Base-by-base conservation (phyloP, 1,140 invertebrate genomes). In the Drosophila arawakana region DNA sequence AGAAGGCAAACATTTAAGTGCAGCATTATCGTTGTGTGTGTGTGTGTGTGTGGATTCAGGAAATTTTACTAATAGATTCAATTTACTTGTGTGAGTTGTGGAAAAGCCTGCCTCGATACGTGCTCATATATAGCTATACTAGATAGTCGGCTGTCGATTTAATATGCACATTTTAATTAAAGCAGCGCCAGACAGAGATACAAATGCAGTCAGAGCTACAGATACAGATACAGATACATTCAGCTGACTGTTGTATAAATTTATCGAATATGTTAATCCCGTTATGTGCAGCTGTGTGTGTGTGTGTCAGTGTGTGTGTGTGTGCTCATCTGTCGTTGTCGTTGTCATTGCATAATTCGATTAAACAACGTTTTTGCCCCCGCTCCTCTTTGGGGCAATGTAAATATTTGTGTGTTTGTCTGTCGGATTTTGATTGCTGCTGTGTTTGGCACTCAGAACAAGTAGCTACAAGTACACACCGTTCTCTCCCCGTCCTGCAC, bases 91-190 rank as follows among this genome's bases (percentile, higher is more conserved):
- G 25, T 41, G 15, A 49, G 44, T 81, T 55, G 54, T 61, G 44
- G 55, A 69, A 76, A 37, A 46, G 79, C 76, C 73, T 82, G 57
- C 76, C 60, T 50, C 41, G 70, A 52, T 65, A 52, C 55, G 11
- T 50, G 11, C 39, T 11, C 8, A n/a, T 49, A n/a, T 62, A 15
- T 71, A 11, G 21, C 3, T 41, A 52, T 30, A 34, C 34, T 35
- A 35, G 25, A 49, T 35, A 62, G 41, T 39, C 18, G 39, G 58
- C 59, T 77, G 61, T 57, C 43, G 50, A 73, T 72, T 85, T 71
- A 37, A 54, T 85, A 84, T 84, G 81, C 73, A 79, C 61, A 77
- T 88, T 88, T 86, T 80, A 88, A 86, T 86, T 86, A 79, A 82
- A 50, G 55, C 74, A 54, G 43, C 47, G 35, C 15, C 57, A 71